phyloP scores from a whole-genome alignment of 30 jellyfish, hydroid and myxozoan genomes.

The Hydractinia echinata region DNA sequence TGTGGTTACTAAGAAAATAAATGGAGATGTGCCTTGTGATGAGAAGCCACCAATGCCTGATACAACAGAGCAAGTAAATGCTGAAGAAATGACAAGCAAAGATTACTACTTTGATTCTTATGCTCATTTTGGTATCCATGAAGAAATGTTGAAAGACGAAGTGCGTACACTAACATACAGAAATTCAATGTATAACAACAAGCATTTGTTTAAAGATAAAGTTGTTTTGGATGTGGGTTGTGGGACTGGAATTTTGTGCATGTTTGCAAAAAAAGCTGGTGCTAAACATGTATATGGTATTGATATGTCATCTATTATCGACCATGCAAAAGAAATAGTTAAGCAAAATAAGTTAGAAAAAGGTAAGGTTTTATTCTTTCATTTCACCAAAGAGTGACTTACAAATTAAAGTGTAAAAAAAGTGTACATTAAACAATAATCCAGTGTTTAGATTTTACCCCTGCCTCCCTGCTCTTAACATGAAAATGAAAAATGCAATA shows the following conservation, averaged over 20 bases:
- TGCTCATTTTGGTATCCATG: slow-evolving; percentile 95
- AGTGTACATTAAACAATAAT: not conserved
- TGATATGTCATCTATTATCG: slow-evolving; percentile 89
- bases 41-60: slow-evolving; percentile 30
- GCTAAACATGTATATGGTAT: slow-evolving; percentile 98
- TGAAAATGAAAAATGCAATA: not conserved
- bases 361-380: slow-evolving; percentile 42
- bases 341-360: slow-evolving; percentile 65
- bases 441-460: too few species aligned
- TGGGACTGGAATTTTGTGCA: slow-evolving; percentile 97
- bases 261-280: slow-evolving; percentile 99
- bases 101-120: slow-evolving; percentile 95
- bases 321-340: slow-evolving; percentile 76
- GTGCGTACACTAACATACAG: slow-evolving; percentile 93
- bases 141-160: slow-evolving; percentile 98
- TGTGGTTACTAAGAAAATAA: not conserved
- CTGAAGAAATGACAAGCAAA: slow-evolving; percentile 96
- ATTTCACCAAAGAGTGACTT: not conserved
- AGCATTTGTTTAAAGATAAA: slow-evolving; percentile 86
- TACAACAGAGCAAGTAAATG: slow-evolving; percentile 26
- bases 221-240: slow-evolving; percentile 98
- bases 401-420: not conserved
- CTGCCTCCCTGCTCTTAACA: not conserved
- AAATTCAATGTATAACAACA: slow-evolving; percentile 90
- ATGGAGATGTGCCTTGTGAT: slow-evolving; percentile 7